Conservation (phyloP, 2,113 vertebrate species). For the Salvelinus fontinalis region DNA sequence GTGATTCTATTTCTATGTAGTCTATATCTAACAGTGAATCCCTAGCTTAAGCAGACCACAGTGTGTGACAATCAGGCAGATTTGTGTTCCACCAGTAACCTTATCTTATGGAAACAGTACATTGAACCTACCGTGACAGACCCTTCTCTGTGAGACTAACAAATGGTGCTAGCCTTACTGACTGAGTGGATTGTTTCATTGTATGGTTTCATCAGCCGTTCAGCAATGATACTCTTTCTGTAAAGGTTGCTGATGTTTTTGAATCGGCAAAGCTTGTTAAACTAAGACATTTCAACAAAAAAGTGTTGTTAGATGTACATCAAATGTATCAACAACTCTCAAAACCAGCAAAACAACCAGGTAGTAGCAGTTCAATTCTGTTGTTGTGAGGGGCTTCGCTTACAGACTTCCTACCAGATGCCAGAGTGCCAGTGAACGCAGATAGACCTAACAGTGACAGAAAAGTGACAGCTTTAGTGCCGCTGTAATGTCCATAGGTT, state of each 20-base stretch:
- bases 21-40: slow-evolving; percentile 33
- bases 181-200: slow-evolving; percentile 26
- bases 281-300: neutral
- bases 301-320: neutral
- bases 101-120: slow-evolving; percentile 50
- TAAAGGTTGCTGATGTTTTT: neutral
- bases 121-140: slow-evolving; percentile 27
- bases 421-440: slow-evolving; percentile 1
- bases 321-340: neutral
- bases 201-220: neutral
- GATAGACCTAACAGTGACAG: neutral
- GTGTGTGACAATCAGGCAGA: slow-evolving; percentile 41
- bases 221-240: neutral
- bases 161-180: neutral
- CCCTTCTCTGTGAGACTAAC: neutral
- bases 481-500: slow-evolving; percentile 8
- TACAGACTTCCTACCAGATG: slow-evolving; percentile 14
- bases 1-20: too few species aligned
- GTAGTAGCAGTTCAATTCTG: neutral
- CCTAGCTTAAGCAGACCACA: slow-evolving; percentile 22
- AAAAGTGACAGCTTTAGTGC: neutral
- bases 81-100: slow-evolving; percentile 40
- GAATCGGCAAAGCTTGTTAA: neutral
- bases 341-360: neutral
- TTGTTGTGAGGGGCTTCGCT: neutral